phyloP scores from a whole-genome alignment of 2,113 vertebrate species.

The Calidris pygmaea region DNA sequence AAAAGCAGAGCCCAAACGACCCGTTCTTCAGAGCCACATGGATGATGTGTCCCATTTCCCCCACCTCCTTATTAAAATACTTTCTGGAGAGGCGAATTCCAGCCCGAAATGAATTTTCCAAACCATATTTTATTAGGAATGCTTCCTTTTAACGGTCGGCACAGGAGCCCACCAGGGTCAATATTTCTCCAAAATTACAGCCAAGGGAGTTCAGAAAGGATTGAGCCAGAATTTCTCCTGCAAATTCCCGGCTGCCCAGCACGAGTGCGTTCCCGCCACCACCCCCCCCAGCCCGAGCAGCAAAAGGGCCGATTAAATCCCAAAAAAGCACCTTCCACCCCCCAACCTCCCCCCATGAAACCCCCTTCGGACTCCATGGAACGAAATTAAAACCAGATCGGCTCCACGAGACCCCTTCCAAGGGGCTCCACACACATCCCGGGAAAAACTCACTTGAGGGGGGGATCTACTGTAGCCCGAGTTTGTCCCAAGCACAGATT shows the following conservation, averaged over 20 bases:
- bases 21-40: neutral
- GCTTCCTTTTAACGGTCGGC: slow-evolving; percentile 39
- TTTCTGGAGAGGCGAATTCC: slow-evolving; percentile 56
- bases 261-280: neutral
- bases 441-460: neutral
- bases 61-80: slow-evolving; percentile 63
- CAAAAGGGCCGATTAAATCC: neutral
- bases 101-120: slow-evolving; percentile 69
- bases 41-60: slow-evolving; percentile 63
- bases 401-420: neutral
- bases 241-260: neutral
- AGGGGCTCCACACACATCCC: neutral
- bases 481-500: neutral
- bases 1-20: neutral
- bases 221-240: neutral
- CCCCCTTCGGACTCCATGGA: accelerated
- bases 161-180: slow-evolving; percentile 57
- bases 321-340: neutral
- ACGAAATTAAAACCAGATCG: neutral
- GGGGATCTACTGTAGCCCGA: neutral
- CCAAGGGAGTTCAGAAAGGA: slow-evolving; percentile 1
- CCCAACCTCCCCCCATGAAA: neutral
- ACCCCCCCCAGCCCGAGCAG: accelerated
- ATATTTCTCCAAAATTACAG: slow-evolving; percentile 48
- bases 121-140: slow-evolving; percentile 63